These are phyloP conservation scores for Umimayanthus chanpuru DNA, from an alignment of 92 coral and sea anemone species.

Conservation along the genomic window DNA sequence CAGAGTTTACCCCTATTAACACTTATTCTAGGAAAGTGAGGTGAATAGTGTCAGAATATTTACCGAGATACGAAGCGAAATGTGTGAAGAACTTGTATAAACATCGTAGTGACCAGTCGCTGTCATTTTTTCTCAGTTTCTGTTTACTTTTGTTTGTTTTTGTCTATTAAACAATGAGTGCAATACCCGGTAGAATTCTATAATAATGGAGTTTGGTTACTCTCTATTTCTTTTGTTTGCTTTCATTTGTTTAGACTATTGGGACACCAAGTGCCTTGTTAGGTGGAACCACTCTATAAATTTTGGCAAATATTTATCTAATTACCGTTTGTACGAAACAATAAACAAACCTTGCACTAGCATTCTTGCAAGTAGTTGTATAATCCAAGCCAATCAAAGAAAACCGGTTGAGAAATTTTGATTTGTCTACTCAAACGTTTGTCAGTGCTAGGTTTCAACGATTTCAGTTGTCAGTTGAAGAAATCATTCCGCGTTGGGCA, in stretches of 20 bases:
- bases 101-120: constrained; percentile 7
- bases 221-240: constrained; percentile 19
- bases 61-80: constrained; percentile 22
- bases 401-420: constrained; percentile 17
- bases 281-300: constrained; percentile 17
- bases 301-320: constrained; percentile 11
- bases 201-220: constrained; percentile 24
- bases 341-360: constrained; percentile 14
- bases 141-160: too few relatives aligned
- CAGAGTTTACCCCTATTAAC: too few relatives aligned
- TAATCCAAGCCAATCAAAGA: constrained; percentile 21
- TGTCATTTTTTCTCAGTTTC: constrained; percentile 25
- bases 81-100: constrained; percentile 16
- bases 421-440: constrained; percentile 9
- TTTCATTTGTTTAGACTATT: constrained; percentile 21
- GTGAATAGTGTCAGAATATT: too few relatives aligned
- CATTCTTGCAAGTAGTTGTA: constrained; percentile 26
- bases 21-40: neutral
- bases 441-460: constrained; percentile 17
- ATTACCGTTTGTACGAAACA: constrained; percentile 23
- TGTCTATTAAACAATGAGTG: constrained; percentile 26
- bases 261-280: constrained; percentile 15
- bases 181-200: constrained; percentile 13
- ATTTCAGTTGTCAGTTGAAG: constrained; percentile 4
- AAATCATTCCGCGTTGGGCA: constrained; percentile 8